Evolutionary conservation across 2,113 vertebrate genomes (phyloP).

Genomic region (Tetrao urogallus): DNA sequence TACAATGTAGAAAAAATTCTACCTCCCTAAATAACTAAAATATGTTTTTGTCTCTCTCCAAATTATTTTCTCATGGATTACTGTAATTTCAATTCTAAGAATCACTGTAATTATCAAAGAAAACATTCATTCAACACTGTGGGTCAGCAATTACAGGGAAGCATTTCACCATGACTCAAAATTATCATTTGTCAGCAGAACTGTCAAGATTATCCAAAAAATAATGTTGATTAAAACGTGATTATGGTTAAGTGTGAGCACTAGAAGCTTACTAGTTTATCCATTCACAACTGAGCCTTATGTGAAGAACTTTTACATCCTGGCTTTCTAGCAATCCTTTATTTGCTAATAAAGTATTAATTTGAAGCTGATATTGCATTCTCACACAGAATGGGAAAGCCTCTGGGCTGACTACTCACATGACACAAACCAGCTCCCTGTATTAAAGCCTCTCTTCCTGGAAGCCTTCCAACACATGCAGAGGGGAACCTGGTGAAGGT

Average conservation of each 20-base stretch:
- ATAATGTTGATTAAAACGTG: background rate
- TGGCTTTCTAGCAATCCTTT: background rate
- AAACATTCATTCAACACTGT: background rate
- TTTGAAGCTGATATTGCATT: background rate
- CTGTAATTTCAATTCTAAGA: background rate
- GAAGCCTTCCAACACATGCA: background rate
- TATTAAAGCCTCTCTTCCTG: background rate
- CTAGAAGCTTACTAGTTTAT: background rate
- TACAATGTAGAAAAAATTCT: slow-evolving; percentile 34
- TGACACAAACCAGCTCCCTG: background rate
- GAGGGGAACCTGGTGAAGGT: background rate
- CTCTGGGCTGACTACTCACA: background rate
- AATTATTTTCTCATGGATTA: slow-evolving; percentile 17
- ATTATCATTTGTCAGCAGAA: background rate
- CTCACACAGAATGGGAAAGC: background rate
- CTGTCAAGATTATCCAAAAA: background rate
- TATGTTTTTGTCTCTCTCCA: slow-evolving; percentile 1
- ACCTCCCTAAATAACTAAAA: slow-evolving; percentile 30
- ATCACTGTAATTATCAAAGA: background rate
- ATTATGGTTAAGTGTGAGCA: background rate
- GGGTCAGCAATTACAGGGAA: background rate
- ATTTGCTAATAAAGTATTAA: background rate
- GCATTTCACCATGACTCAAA: background rate
- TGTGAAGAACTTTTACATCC: background rate
- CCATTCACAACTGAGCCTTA: background rate